Percentiles rank a stretch among this genome's conserved stretches.
These are phyloP conservation scores for Neomicropteryx cornuta DNA, from an alignment of 1,140 invertebrate species.

Conservation along the genomic window DNA sequence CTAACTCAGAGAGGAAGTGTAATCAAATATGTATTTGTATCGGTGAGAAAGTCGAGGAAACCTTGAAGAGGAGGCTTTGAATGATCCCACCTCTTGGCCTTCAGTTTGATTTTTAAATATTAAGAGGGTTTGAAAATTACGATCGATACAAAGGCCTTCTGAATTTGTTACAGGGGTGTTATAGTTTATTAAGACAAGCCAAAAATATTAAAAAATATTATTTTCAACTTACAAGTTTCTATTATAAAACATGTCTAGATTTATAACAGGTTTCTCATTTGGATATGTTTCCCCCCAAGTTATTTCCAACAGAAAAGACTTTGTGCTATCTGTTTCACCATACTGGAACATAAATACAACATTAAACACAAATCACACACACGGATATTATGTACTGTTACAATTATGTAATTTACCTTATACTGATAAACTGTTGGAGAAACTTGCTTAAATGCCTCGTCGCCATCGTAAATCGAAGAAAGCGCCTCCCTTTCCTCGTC, in stretches of 20 bases:
- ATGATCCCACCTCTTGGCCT: not conserved
- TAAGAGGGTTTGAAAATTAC: not conserved
- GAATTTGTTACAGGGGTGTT: not conserved
- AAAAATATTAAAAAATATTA: slow-evolving; percentile 4
- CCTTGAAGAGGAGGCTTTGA: not conserved
- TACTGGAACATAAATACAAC: slow-evolving; percentile 48
- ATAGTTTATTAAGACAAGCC: not conserved
- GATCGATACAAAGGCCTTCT: not conserved
- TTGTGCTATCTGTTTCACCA: slow-evolving; percentile 66
- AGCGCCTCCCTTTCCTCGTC: slow-evolving; percentile 86
- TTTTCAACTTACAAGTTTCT: slow-evolving; percentile 86
- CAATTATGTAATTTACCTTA: slow-evolving; percentile 50
- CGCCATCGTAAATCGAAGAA: slow-evolving; percentile 89
- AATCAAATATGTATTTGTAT: too few species aligned
- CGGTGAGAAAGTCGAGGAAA: not conserved
- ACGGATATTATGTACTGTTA: slow-evolving; percentile 1
- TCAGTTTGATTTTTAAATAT: slow-evolving; percentile 1
- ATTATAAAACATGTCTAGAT: slow-evolving; percentile 90
- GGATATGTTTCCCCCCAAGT: slow-evolving; percentile 80
- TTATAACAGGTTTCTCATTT: slow-evolving; percentile 65
- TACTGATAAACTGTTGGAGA: slow-evolving; percentile 75
- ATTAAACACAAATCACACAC: slow-evolving; percentile 6
- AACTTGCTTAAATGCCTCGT: slow-evolving; percentile 74
- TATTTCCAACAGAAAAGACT: slow-evolving; percentile 82
- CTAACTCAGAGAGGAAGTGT: too few species aligned